Evolutionary conservation across 2,888 invertebrate species (phyloP).

Genomic region (Eupsilia transversa): DNA sequence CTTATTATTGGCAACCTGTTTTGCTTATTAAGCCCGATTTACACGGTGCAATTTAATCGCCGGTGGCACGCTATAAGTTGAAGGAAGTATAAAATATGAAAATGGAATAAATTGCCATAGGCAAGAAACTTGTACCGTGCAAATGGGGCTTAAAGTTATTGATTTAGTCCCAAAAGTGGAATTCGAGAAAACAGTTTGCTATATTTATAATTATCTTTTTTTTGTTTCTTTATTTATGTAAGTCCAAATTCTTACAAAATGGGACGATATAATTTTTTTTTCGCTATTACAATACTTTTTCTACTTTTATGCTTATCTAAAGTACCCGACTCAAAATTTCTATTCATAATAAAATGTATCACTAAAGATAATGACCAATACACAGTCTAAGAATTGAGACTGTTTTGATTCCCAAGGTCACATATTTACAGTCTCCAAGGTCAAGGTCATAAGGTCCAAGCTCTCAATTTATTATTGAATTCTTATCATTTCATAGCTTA

Average conservation of each 20-base stretch:
- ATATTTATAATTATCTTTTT: too few species aligned
- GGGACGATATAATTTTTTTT: too few species aligned
- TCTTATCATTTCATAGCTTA: conserved; percentile 46
- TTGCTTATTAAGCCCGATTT: neutral
- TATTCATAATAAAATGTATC: neutral
- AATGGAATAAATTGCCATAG: too few species aligned
- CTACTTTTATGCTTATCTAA: neutral
- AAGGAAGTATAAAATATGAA: too few species aligned
- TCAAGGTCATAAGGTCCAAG: conserved; percentile 39
- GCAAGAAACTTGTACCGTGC: too few species aligned
- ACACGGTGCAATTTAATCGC: too few species aligned
- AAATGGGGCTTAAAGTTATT: too few species aligned
- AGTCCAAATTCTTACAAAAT: neutral
- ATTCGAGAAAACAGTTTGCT: too few species aligned
- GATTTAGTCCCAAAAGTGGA: too few species aligned
- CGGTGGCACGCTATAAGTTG: too few species aligned
- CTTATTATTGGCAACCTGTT: neutral
- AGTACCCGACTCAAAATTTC: neutral
- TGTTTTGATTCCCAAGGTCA: conserved; percentile 27
- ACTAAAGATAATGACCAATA: conserved; percentile 5
- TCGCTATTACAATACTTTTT: too few species aligned
- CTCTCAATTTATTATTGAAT: conserved; percentile 54
- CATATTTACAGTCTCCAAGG: conserved; percentile 10
- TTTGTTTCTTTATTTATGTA: too few species aligned
- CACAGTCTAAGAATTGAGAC: neutral